Evolutionary conservation across 2,113 vertebrate species (phyloP).

Genomic region (Otis tarda): DNA sequence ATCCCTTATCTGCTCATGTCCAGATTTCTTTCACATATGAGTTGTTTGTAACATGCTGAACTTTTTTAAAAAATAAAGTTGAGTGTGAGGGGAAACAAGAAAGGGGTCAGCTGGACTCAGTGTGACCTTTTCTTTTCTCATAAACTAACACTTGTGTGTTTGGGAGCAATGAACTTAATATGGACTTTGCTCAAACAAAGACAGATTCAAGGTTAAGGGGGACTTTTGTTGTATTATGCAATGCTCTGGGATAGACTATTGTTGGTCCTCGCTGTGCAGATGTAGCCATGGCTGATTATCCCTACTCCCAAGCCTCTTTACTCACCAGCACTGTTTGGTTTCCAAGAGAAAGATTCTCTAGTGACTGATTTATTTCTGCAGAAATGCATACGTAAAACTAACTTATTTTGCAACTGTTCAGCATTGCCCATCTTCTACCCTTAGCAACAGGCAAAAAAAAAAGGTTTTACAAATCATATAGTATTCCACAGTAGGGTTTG

Average conservation of each 20-base stretch:
- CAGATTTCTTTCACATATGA: constrained; percentile 15
- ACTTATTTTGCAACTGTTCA: constrained; percentile 51
- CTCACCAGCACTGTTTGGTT: constrained; percentile 36
- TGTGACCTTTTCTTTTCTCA: background rate
- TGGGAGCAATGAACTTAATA: constrained; percentile 34
- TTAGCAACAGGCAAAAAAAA: constrained; percentile 24
- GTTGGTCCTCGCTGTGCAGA: constrained; percentile 44
- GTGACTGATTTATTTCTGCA: constrained; percentile 61
- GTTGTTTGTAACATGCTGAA: background rate
- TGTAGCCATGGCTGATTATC: constrained; percentile 56
- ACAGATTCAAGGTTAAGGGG: constrained; percentile 28
- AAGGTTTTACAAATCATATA: background rate
- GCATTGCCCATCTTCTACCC: background rate
- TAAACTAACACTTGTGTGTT: constrained; percentile 14
- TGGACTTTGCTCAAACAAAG: constrained; percentile 1
- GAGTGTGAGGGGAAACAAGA: background rate
- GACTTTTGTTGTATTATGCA: constrained; percentile 37
- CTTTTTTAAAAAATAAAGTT: background rate
- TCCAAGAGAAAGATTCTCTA: constrained; percentile 57
- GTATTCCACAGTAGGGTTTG: background rate
- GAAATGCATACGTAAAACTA: constrained; percentile 24
- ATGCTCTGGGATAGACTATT: constrained; percentile 39
- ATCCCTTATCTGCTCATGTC: background rate
- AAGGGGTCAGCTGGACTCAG: constrained; percentile 27
- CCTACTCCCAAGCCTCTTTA: constrained; percentile 47